Evolutionary conservation across 2,797 vertebrate species (phyloP), one percentile per base, ranked within the genome.

Genomic region (Peromyscus aztecus): DNA sequence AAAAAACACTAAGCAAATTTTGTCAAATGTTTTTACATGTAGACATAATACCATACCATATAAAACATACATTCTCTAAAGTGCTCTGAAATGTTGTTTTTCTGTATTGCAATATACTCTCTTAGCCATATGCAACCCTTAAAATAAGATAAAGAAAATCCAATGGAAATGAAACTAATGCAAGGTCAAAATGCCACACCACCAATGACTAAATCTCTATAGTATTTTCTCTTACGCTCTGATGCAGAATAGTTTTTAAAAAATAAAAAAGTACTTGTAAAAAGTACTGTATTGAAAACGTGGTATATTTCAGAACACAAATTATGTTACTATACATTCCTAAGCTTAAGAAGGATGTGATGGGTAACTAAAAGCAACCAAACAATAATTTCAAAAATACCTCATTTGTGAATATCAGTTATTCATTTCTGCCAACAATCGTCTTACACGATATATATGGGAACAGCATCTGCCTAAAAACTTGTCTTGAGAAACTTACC

Each of bases 401-500:
- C 21, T 97, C 57, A 86, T 95, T 94, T 40, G 14, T 85, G 49
- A 93, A 90, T 90, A 31, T 27, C 55, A 96, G 13, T 80, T 95
- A 94, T 63, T 96, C 49, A 89, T 94, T 92, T 92, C 34, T 82
- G 40, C 67, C 69, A 95, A 84, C 9, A 96, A 90, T 0, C 91
- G 4, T 87, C 55, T 61, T 85, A 4, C 17, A 95, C 34, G 55
- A 92, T 91, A 90, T 80, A 94, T 81, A 90, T 23, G 17, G 9
- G 34, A 91, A 95, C 4, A 96, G 21, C 29, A 94, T 69, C 76
- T 93, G 92, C 89, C 91, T 97, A 71, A 65, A 94, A 95, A 40
- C n/a, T 52, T 63, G 31, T 93, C 82, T 67, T 96, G 73, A 97
- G 69, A 96, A 97, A 98, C 98, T 98, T 98, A 99, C 99, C 99